A percentile compares a stretch with the other conserved stretches of the same genome.
Conservation (phyloP, 2,888 invertebrate genomes). For the Acronicta leporina region DNA sequence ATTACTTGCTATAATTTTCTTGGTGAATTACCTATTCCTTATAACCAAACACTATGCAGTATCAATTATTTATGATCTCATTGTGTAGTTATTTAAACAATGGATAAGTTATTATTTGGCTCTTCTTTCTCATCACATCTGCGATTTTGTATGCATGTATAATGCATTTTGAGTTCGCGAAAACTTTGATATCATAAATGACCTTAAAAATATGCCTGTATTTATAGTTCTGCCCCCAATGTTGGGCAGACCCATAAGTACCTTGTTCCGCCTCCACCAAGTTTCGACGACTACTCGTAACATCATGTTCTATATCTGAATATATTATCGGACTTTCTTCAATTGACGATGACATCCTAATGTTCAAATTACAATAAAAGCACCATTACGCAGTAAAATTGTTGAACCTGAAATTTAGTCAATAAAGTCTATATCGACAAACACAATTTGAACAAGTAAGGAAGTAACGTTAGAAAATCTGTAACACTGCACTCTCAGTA, state of each 20-base stretch:
- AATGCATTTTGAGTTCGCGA: slow-evolving; percentile 1
- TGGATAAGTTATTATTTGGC: not conserved
- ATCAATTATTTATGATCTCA: not conserved
- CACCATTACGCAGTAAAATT: slow-evolving; percentile 58
- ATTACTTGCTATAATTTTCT: too few species aligned
- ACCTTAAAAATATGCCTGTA: slow-evolving; percentile 16
- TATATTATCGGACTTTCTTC: slow-evolving; percentile 85
- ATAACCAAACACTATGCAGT: not conserved
- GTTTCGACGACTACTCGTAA: slow-evolving; percentile 77
- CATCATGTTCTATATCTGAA: slow-evolving; percentile 82
- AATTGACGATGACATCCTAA: slow-evolving; percentile 70
- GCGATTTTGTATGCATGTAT: slow-evolving; percentile 1
- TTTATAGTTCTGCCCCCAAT: slow-evolving; percentile 13
- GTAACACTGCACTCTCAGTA: slow-evolving; percentile 39
- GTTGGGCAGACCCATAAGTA: slow-evolving; percentile 47
- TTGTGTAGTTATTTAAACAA: not conserved
- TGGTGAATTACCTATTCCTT: not conserved
- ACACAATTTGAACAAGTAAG: slow-evolving; percentile 52
- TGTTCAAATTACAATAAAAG: slow-evolving; percentile 64
- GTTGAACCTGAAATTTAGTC: slow-evolving; percentile 22
- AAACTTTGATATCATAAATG: slow-evolving; percentile 22
- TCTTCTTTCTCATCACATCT: not conserved
- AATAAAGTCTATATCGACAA: slow-evolving; percentile 28
- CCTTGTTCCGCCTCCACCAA: slow-evolving; percentile 76
- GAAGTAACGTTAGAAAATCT: slow-evolving; percentile 30